Evolutionary conservation across 2,888 invertebrate species (phyloP).

Genomic region (Dioctria rufipes): DNA sequence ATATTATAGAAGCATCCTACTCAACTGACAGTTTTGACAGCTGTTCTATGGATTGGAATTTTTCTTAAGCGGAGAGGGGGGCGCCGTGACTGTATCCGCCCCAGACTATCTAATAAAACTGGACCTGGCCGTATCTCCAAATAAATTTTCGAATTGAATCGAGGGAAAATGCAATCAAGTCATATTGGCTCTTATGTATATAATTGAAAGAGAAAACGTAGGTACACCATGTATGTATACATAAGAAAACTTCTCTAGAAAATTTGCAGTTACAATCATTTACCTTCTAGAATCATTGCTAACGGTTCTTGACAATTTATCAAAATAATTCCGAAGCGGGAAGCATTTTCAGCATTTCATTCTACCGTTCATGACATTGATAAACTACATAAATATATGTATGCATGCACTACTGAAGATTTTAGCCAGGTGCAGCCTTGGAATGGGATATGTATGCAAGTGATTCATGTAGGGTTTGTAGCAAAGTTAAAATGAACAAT

Average conservation of each 20-base stretch:
- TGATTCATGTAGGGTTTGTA: constrained; percentile 13
- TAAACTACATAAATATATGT: constrained; percentile 9
- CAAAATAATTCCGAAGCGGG: constrained; percentile 24
- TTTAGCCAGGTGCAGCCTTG: not conserved
- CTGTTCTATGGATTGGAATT: too few species aligned
- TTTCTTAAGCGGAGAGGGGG: too few species aligned
- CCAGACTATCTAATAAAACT: too few species aligned
- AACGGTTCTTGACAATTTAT: constrained; percentile 35
- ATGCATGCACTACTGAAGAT: constrained; percentile 3
- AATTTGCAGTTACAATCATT: not conserved
- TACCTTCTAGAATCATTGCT: not conserved
- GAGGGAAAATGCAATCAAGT: too few species aligned
- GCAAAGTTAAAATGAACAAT: not conserved
- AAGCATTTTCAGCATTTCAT: constrained; percentile 3
- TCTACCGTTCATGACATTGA: constrained; percentile 28
- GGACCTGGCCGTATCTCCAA: too few species aligned
- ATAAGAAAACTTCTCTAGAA: not conserved
- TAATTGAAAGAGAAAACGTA: too few species aligned
- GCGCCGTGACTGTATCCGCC: too few species aligned
- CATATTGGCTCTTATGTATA: too few species aligned
- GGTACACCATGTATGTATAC: too few species aligned
- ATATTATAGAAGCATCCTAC: too few species aligned
- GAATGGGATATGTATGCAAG: not conserved
- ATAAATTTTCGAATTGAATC: too few species aligned
- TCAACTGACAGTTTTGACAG: too few species aligned